Percentiles rank a stretch among this genome's conserved stretches.
phyloP scores from a whole-genome alignment of 2,888 invertebrate species.

The Pseudoips prasinana region DNA sequence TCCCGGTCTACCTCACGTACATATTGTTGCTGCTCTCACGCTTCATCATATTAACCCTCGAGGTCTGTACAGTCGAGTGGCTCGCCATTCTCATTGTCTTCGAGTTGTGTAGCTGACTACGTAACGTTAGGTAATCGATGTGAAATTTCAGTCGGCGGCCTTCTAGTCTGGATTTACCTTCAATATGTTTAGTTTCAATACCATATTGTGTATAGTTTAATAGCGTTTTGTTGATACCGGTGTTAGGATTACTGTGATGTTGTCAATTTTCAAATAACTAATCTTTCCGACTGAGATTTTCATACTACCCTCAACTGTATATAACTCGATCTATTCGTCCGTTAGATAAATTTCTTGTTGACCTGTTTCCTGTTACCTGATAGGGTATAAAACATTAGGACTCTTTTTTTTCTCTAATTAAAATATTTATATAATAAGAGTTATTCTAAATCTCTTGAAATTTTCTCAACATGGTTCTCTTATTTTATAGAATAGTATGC shows the following conservation, averaged over 20 bases:
- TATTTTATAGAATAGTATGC: slow-evolving; percentile 55
- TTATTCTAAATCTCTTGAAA: slow-evolving; percentile 39
- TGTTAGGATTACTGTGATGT: slow-evolving; percentile 13
- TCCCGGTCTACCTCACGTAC: slow-evolving; percentile 27
- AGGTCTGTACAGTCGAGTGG: slow-evolving; percentile 68
- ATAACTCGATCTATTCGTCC: slow-evolving; percentile 59
- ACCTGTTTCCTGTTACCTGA: slow-evolving; percentile 41
- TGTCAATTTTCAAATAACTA: slow-evolving; percentile 18
- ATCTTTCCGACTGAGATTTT: slow-evolving; percentile 40
- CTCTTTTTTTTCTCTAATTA: slow-evolving; percentile 21
- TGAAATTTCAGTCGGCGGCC: slow-evolving; percentile 34
- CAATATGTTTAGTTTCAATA: slow-evolving; percentile 23
- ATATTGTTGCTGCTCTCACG: slow-evolving; percentile 51
- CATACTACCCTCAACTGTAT: slow-evolving; percentile 49
- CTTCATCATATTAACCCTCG: slow-evolving; percentile 57
- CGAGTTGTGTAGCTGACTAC: slow-evolving; percentile 66
- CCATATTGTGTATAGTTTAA: slow-evolving; percentile 20
- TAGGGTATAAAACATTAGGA: slow-evolving; percentile 37
- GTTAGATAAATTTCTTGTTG: slow-evolving; percentile 55
- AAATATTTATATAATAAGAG: slow-evolving; percentile 35
- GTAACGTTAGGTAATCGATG: slow-evolving; percentile 5
- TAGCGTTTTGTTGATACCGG: slow-evolving; percentile 13
- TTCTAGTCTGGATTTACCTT: slow-evolving; percentile 25
- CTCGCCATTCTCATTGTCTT: slow-evolving; percentile 59
- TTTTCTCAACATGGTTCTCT: slow-evolving; percentile 50